A percentile compares a stretch with the other conserved stretches of the same genome.
Conservation (phyloP, 92 coral and sea anemone species). For the Isaurus tuberculatus region DNA sequence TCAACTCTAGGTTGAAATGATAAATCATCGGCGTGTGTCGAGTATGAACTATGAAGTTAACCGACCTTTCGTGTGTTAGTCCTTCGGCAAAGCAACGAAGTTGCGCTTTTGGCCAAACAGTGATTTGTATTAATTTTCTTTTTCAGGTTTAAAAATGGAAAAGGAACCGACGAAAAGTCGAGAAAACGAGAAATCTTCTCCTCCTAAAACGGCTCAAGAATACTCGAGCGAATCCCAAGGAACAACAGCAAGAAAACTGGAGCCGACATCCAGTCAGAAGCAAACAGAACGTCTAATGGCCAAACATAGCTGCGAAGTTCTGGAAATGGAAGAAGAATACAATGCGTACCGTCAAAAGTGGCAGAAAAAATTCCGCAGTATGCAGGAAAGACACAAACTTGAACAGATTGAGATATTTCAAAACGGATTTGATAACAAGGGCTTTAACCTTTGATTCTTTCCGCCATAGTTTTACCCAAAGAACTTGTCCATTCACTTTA, state of each 20-base stretch:
- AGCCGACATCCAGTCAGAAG: constrained; percentile 2
- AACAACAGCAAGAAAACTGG: neutral
- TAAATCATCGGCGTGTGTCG: no score
- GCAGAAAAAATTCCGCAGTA: constrained; percentile 66
- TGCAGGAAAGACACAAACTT: constrained; percentile 78
- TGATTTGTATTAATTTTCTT: no score
- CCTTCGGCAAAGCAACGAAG: no score
- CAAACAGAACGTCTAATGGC: constrained; percentile 73
- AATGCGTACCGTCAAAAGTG: constrained; percentile 73
- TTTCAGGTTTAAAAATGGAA: neutral
- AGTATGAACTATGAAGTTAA: no score
- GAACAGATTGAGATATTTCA: constrained; percentile 76
- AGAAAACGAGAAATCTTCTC: neutral
- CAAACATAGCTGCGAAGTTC: constrained; percentile 70
- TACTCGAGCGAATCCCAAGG: neutral
- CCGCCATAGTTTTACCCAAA: no score
- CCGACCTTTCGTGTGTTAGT: no score
- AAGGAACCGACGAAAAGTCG: neutral
- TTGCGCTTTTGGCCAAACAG: no score
- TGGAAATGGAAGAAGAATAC: constrained; percentile 71
- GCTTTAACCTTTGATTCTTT: constrained; percentile 59
- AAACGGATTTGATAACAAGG: constrained; percentile 63
- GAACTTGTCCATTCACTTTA: no score
- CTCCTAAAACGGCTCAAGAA: neutral
- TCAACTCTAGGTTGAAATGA: no score